These are phyloP conservation scores for Hedychridium roseum DNA, from an alignment of 2,888 invertebrate species.

Conservation along the genomic window DNA sequence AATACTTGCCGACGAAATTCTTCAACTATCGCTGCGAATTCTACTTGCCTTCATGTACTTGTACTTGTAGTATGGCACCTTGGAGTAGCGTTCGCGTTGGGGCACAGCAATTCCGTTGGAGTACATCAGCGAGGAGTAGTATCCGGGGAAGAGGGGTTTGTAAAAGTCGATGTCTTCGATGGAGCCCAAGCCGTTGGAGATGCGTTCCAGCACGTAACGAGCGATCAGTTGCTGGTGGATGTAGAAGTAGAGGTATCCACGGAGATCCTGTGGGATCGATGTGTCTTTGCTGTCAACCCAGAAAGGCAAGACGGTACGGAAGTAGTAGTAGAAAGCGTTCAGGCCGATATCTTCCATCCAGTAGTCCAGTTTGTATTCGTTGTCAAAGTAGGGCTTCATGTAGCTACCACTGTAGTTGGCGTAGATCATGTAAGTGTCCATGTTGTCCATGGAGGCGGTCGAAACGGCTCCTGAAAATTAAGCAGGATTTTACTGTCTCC, in stretches of 20 bases:
- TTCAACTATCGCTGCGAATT: neutral
- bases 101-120: slow-evolving; percentile 71
- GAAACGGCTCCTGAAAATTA: slow-evolving; percentile 19
- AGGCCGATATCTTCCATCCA: slow-evolving; percentile 76
- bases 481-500: neutral
- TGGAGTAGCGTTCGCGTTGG: slow-evolving; percentile 66
- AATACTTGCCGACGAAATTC: too few relatives aligned
- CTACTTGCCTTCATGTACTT: slow-evolving; percentile 44
- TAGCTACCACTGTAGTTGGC: slow-evolving; percentile 70
- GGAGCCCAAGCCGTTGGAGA: slow-evolving; percentile 71
- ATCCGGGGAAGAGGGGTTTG: slow-evolving; percentile 66
- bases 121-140: slow-evolving; percentile 70
- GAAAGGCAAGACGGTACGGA: slow-evolving; percentile 73
- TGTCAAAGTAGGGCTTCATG: slow-evolving; percentile 61
- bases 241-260: slow-evolving; percentile 74
- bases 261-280: slow-evolving; percentile 67
- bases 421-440: slow-evolving; percentile 67
- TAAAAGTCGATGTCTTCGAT: slow-evolving; percentile 70
- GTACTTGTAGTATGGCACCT: slow-evolving; percentile 55
- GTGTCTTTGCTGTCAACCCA: slow-evolving; percentile 70
- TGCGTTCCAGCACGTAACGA: slow-evolving; percentile 76
- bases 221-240: slow-evolving; percentile 74
- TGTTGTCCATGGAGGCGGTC: slow-evolving; percentile 26
- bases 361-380: slow-evolving; percentile 72
- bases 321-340: slow-evolving; percentile 74